A percentile compares a stretch with the other conserved stretches of the same genome.
These are phyloP conservation scores for Trichopria drosophilae DNA, from an alignment of 2,888 invertebrate species.

Conservation along the genomic window DNA sequence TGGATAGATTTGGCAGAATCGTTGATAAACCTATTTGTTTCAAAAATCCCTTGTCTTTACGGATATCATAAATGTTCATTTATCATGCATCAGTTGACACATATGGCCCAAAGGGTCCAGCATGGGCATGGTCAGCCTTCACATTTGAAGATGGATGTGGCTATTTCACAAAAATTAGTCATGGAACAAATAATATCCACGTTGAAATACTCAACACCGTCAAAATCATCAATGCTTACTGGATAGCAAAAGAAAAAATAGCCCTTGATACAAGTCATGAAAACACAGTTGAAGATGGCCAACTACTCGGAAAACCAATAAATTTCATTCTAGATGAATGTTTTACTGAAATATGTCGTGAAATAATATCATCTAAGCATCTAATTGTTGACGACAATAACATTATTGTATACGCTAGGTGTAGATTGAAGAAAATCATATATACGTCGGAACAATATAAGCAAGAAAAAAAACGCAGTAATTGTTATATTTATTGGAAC, in stretches of 20 bases:
- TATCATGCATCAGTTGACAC: too few relatives aligned
- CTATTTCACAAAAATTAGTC: conserved; percentile 14
- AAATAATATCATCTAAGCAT: too few relatives aligned
- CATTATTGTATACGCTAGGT: neutral
- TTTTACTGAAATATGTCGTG: too few relatives aligned
- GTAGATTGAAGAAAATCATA: neutral
- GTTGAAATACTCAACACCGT: conserved; percentile 18
- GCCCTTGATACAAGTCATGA: neutral
- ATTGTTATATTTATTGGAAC: conserved; percentile 4
- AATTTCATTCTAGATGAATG: too few relatives aligned
- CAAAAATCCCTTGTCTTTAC: too few relatives aligned
- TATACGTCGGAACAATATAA: conserved; percentile 9
- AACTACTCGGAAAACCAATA: too few relatives aligned
- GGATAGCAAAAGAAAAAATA: conserved; percentile 7
- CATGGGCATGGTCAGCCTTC: conserved; percentile 19
- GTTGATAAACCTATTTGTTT: conserved; percentile 2
- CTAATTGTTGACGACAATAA: neutral
- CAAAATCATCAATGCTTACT: conserved; percentile 11
- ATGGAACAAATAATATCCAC: conserved; percentile 23
- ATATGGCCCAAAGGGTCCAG: too few relatives aligned
- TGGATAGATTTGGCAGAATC: conserved; percentile 5
- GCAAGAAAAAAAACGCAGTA: conserved; percentile 3
- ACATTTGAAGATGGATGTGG: conserved; percentile 23
- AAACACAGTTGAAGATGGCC: too few relatives aligned
- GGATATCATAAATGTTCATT: too few relatives aligned